Base-by-base conservation (phyloP, 2,888 invertebrate genomes). In the Eremobia ochroleuca region DNA sequence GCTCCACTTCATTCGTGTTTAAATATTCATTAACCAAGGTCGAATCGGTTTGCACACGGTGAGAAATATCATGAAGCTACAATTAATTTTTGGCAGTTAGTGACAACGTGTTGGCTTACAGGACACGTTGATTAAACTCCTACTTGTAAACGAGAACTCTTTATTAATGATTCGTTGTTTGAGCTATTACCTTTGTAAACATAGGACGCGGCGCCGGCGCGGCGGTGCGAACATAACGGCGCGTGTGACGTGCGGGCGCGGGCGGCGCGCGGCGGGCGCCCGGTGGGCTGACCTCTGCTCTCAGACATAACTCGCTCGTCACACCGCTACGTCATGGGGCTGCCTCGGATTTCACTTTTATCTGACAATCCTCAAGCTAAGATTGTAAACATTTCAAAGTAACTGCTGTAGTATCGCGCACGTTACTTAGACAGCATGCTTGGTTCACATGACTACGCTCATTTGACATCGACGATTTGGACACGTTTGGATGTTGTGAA, bases 1-100 rank as follows among this genome's bases (percentile, higher is more conserved):
- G n/a, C 46, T 73, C 43, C 59, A 72, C 52, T 66, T 70, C 9
- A 76, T 76, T 79, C 62, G 65, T 34, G 55, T 76, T 52, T 70
- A 55, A 78, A 82, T 77, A 83, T 85, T 81, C 69, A 83, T 70
- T 72, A 76, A 72, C n/a, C 81, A 74, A 87, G 86, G 86, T 76
- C 72, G 65, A 49, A 72, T 81, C 49, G 52, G 52, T 73, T 76
- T 65, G 67, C 68, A 73, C n/a, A 59, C 18, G 25, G 4, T 43
- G 49, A 61, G n/a, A 71, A 81, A 75, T 78, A 62, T 59, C 71
- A 86, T 59, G 65, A 82, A 55, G 34, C 40, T 13, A 21, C 28
- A 13, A 13, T 58, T 0, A 55, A 61, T 58, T 58, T 1, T 67
- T 65, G 21, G 4, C 31, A 49, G 46, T 49, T 49, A 13, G n/a